Evolutionary conservation across 2,888 invertebrate species (phyloP), one percentile per base, ranked within the genome.

Genomic region (Panopea generosa): DNA sequence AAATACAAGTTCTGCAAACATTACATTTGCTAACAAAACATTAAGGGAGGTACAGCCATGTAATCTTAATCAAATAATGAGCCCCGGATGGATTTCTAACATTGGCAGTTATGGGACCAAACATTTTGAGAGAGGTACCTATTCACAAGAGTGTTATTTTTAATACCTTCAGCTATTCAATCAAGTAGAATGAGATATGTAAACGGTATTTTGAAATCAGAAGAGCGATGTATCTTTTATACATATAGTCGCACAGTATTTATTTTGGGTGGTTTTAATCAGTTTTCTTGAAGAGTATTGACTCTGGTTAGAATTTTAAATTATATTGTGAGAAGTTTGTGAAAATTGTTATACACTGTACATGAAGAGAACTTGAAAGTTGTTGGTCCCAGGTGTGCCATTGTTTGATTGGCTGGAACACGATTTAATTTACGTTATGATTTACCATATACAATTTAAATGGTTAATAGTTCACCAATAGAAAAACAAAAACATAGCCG

Each of bases 71-170:
- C 56, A 67, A 67, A 66, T 67, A 73, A 61, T 61, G 55, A 61
- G 16, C 11, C 4, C 6, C 24, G 24, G 45, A 52, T 60, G 43
- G 50, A 40, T 68, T 45, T 52, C 29, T 60, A 53, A 26, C 43
- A 29, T 52, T 4, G 52, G 56, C 49, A 20, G 45, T 61, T 73
- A 45, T 50, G 61, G 43, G 55, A 56, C 50, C 68, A 77, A 77
- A 77, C 67, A 71, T 52, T 57, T 43, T 68, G 63, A 59, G 67
- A 60, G 57, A 53, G 68, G 49, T 57, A 71, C 62, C 71, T 53
- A 71, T 77, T 71, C 67, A 66, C 7, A 49, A 26, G 50, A 66
- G 53, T 66, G 75, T 75, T 69, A 66, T 65, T 55, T 60, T 66
- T 66, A 70, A 66, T 70, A 70, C 66, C 50, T 20, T 43, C 49